Percentiles rank a stretch among this genome's conserved stretches.
Conservation (phyloP, 1,140 invertebrate species). For the Cyclina sinensis region DNA sequence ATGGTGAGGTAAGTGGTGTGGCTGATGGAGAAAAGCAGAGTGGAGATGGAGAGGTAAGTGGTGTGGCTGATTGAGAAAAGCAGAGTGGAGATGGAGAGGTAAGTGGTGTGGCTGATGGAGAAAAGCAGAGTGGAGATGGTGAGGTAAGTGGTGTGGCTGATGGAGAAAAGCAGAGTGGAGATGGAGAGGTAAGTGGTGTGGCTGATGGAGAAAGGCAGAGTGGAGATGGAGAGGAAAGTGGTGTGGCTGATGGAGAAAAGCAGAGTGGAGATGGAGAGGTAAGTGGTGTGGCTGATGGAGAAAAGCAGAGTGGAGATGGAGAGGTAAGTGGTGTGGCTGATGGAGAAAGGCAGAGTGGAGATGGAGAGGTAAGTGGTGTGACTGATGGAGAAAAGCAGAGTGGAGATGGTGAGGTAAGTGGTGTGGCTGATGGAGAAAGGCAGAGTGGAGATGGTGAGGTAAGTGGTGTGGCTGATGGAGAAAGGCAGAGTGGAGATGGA, state of each 20-base stretch:
- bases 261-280: not conserved
- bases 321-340: constrained; percentile 4
- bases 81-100: not conserved
- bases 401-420: not conserved
- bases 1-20: too few relatives aligned
- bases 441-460: constrained; percentile 2
- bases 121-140: too few relatives aligned
- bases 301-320: too few relatives aligned
- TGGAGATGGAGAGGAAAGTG: constrained; percentile 71
- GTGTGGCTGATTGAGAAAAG: not conserved
- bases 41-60: too few relatives aligned
- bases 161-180: constrained; percentile 62
- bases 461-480: constrained; percentile 4
- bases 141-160: not conserved
- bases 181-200: constrained; percentile 70
- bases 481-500: not conserved
- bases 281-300: not conserved
- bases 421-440: not conserved
- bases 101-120: too few relatives aligned
- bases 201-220: constrained; percentile 71
- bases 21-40: too few relatives aligned
- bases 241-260: not conserved
- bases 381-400: too few relatives aligned
- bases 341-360: constrained; percentile 9
- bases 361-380: too few relatives aligned